Evolutionary conservation across 2,797 vertebrate genomes (phyloP).

Genomic region (Cacajao melanocephalus): DNA sequence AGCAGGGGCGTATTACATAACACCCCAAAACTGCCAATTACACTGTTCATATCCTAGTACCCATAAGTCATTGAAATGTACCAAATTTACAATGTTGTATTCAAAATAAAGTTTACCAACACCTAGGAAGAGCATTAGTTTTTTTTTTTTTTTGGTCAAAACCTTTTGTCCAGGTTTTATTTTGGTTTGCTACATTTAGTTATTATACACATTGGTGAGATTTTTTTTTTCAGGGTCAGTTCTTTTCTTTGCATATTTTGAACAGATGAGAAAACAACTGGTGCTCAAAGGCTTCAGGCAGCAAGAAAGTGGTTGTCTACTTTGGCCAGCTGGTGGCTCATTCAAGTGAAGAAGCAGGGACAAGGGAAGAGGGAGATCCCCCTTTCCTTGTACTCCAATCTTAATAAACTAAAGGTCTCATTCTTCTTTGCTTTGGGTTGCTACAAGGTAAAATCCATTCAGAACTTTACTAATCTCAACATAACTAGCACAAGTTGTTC

Average conservation of each 20-base stretch:
- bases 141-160: not conserved
- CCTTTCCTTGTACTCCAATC: no score
- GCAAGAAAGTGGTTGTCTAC: not conserved
- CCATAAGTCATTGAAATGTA: not conserved
- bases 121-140: not conserved
- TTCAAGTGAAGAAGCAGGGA: not conserved
- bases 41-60: not conserved
- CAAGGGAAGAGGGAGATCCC: not conserved
- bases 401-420: not conserved
- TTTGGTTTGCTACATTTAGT: not conserved
- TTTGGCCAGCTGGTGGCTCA: not conserved
- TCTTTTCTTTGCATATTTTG: slow-evolving; percentile 33
- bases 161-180: not conserved
- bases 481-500: not conserved
- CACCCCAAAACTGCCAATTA: not conserved
- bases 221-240: not conserved
- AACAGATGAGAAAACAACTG: not conserved
- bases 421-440: not conserved
- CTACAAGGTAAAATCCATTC: not conserved
- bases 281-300: not conserved
- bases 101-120: not conserved
- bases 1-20: not conserved
- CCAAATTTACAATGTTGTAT: not conserved
- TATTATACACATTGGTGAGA: not conserved
- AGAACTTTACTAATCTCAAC: not conserved